Evolutionary conservation across 53 echinoderm and acorn worm genomes (phyloP), one percentile per base, ranked within the genome.

Genomic region (Patiria pectinifera): DNA sequence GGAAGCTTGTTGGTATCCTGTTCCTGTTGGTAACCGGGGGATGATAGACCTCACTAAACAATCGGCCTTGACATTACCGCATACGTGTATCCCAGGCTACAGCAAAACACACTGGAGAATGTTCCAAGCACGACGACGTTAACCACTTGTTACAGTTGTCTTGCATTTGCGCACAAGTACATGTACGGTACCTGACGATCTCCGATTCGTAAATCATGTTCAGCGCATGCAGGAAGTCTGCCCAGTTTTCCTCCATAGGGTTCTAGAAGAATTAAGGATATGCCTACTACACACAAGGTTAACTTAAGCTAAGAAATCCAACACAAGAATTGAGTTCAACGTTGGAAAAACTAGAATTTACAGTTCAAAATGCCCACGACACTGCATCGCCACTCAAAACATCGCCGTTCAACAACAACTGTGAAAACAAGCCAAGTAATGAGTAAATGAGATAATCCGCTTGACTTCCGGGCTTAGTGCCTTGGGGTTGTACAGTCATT

Each of bases 381-480:
- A 53, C 53, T 53, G 53, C 8, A 6, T 53, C 8, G 53, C 53
- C 53, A 53, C 6, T 53, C 53, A 53, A 53, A 35, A 53, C 53
- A 53, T 53, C 8, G 53, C 53, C 2, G 53, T 53, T 53, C 53
- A 53, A 6, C 8, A 8, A 5, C 53, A 6, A 53, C 53, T 53
- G 4, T n/a, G 6, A 59, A 11, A 59, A 82, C 83, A 59, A 59
- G 59, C 25, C 24, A 7, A 72, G 86, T 86, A 48, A 86, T n/a
- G 81, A 62, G 45, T 80, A 81, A 90, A 90, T 90, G 80, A 81
- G 59, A 90, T 90, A 90, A 90, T 90, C 80, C 35, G 45, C 44
- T 81, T 13, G 46, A 80, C 81, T 81, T 90, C 90, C 90, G 43
- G 69, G 43, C 44, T 24, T 45, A 22, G 81, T 47, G 45, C 46